These are phyloP conservation scores for Drosophila novamexicana DNA, from an alignment of 1,140 invertebrate genomes.

Conservation along the genomic window DNA sequence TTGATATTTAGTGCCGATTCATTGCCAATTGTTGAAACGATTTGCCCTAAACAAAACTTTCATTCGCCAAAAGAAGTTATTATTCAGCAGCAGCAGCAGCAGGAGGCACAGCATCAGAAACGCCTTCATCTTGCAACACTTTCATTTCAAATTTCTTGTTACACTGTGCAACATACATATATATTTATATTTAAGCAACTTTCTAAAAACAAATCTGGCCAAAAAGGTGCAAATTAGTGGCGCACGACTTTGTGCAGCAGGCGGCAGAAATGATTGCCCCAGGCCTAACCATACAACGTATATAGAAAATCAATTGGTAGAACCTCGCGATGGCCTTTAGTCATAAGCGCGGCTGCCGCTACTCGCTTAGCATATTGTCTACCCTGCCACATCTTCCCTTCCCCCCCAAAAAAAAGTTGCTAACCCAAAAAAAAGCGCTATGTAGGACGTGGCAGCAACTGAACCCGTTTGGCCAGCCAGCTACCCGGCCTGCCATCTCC, in stretches of 20 bases:
- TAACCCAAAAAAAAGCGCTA: conserved; percentile 71
- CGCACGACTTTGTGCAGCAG: conserved; percentile 62
- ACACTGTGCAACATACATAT: conserved; percentile 24
- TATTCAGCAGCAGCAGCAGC: conserved; percentile 15
- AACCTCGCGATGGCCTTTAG: conserved; percentile 56
- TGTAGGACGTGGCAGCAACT: conserved; percentile 63
- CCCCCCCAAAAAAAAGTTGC: conserved; percentile 5
- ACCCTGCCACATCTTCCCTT: too few species aligned
- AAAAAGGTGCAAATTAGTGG: conserved; percentile 77
- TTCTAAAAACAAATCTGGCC: conserved; percentile 60
- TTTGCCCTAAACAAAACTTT: conserved; percentile 19
- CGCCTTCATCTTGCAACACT: conserved; percentile 53
- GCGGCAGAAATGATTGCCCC: conserved; percentile 56
- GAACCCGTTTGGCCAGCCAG: conserved; percentile 71
- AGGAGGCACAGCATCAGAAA: not conserved
- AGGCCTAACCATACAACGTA: conserved; percentile 30
- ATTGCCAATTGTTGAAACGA: conserved; percentile 11
- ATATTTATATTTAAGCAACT: conserved; percentile 42
- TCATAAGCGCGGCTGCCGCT: conserved; percentile 34
- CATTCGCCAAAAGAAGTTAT: conserved; percentile 30
- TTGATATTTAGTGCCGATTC: conserved; percentile 28
- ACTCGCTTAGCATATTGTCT: conserved; percentile 54
- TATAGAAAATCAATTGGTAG: conserved; percentile 71
- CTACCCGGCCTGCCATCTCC: conserved; percentile 34
- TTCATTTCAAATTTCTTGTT: conserved; percentile 68